Evolutionary conservation across 2,797 vertebrate species (phyloP), one percentile per base, ranked within the genome.

Genomic region (Spinus olivaceus): DNA sequence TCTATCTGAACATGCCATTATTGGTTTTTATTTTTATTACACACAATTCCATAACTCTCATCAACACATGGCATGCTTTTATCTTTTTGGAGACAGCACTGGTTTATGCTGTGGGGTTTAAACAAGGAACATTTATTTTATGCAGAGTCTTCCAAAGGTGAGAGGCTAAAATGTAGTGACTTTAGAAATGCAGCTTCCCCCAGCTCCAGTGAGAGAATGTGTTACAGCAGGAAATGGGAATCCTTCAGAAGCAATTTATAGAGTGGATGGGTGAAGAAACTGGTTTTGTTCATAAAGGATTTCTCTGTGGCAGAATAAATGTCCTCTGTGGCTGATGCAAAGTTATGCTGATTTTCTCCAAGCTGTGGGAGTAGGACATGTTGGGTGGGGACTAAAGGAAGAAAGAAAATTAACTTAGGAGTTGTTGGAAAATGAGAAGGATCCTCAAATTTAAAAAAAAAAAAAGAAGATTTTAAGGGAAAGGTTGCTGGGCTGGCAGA

Each of bases 11-110:
- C 51, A 30, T 86, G 73, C 85, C 73, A 78, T 91, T 95, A 94
- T 90, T 96, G 85, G 73, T 86, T 94, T 92, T 93, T 91, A 76
- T 93, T 92, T 81, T 89, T 91, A 94, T 94, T 96, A 37, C 56
- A 79, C 59, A 60, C 66, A 70, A 21, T 93, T 92, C 57, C 8
- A 2, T 89, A 83, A 28, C 66, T 87, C 79, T 89, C 63, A 81
- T 91, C 94, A 95, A 56, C 70, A 73, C 39, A 60, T 19, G 81
- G 70, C 59, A 53, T 56, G 59, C 50, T 90, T 89, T 88, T 86
- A 37, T 81, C 59, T 51, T 67, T 88, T 50, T 85, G 84, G 74
- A 87, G 84, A 32, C 49, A 53, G n/a, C 64, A 8, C 32, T 67
- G 2, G 23, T 54, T 93, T 79, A 23, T 81, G 59, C 85, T 86